A percentile compares a stretch with the other conserved stretches of the same genome.
Conservation (phyloP, 2,888 invertebrate species). For the Allygus modestus region DNA sequence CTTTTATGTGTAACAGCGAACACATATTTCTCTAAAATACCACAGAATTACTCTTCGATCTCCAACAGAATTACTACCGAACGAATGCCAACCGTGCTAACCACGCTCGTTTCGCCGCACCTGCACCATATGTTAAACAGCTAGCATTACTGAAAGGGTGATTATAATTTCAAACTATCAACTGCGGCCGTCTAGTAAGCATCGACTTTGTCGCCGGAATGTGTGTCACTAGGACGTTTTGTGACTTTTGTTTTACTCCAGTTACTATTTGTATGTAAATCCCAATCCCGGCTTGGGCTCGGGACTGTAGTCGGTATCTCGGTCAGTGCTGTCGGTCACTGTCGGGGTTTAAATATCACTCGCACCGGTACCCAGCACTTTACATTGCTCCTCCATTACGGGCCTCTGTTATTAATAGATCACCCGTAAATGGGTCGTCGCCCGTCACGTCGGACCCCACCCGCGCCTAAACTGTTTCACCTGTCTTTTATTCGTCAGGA, state of each 20-base stretch:
- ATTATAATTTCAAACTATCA: slow-evolving; percentile 20
- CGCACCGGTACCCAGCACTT: background rate
- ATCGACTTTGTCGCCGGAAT: background rate
- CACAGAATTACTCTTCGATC: too few species aligned
- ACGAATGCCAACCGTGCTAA: too few species aligned
- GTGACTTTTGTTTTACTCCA: slow-evolving; percentile 41
- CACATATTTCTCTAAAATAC: too few species aligned
- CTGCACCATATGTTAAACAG: too few species aligned
- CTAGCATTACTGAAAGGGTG: background rate
- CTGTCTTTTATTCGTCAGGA: background rate
- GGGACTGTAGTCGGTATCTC: background rate
- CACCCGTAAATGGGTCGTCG: slow-evolving; percentile 31
- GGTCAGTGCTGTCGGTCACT: background rate
- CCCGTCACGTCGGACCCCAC: background rate
- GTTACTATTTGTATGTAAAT: slow-evolving; percentile 33
- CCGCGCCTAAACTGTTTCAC: slow-evolving; percentile 24
- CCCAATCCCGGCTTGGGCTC: background rate
- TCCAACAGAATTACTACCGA: too few species aligned
- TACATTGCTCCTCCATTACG: slow-evolving; percentile 5
- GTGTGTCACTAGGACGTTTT: slow-evolving; percentile 10
- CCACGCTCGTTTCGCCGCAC: background rate
- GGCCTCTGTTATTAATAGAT: slow-evolving; percentile 55
- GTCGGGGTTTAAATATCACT: background rate
- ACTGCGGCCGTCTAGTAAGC: background rate
- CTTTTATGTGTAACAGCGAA: too few species aligned